A percentile compares a stretch with the other conserved stretches of the same genome.
These are phyloP conservation scores for Xenus cinereus DNA, from an alignment of 2,113 vertebrate genomes.

Conservation along the genomic window DNA sequence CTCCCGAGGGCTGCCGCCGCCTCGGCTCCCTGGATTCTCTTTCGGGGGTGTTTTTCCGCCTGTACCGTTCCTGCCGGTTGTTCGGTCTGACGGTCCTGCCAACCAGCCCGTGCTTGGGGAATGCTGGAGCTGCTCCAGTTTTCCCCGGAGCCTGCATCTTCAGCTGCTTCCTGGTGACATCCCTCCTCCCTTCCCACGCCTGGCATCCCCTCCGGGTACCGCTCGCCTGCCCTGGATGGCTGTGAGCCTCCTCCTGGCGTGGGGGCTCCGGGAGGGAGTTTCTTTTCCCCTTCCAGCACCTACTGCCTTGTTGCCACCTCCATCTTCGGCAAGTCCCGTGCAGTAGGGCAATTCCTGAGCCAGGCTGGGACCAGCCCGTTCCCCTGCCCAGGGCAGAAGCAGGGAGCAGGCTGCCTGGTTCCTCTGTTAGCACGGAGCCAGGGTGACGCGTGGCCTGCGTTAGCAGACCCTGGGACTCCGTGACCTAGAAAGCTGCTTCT, in stretches of 20 bases:
- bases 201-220: not conserved
- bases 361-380: not conserved
- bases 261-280: not conserved
- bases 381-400: not conserved
- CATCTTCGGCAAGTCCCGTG: not conserved
- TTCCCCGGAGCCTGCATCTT: not conserved
- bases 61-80: not conserved
- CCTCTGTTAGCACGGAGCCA: not conserved
- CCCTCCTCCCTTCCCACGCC: not conserved
- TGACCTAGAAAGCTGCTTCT: slow-evolving; percentile 26
- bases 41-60: not conserved
- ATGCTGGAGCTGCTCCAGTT: slow-evolving; percentile 41
- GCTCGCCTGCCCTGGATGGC: not conserved
- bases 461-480: not conserved
- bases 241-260: accelerated
- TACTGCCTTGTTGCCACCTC: not conserved
- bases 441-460: not conserved
- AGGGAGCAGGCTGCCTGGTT: not conserved
- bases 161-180: slow-evolving; percentile 9
- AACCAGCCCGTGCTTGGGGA: not conserved
- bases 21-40: not conserved
- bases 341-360: not conserved
- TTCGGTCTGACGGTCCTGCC: not conserved
- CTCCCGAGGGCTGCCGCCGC: not conserved
- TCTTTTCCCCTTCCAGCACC: not conserved